Evolutionary conservation across 2,797 vertebrate genomes (phyloP), one percentile per base, ranked within the genome.

Genomic region (Pseudocheirus occidentalis): DNA sequence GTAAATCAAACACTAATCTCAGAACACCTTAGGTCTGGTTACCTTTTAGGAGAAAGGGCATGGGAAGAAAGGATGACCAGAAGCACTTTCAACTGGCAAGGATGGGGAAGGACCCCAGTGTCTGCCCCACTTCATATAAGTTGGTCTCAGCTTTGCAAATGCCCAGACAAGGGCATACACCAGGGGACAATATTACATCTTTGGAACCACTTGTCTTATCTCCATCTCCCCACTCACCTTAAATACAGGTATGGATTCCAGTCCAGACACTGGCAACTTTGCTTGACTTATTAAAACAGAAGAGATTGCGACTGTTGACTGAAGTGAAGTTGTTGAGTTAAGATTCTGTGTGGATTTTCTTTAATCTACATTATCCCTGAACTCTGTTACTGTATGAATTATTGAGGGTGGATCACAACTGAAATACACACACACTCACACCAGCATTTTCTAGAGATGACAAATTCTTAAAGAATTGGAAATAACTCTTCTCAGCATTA

Each of bases 61-160:
- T 92, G 55, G 6, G 7, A 18, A 93, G 66, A 57, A 73, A 91
- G 94, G 89, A 52, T 94, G 53, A 90, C 62, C 27, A 40, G n/a
- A 53, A 56, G 5, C 92, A 92, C 59, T 40, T n/a, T 40, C 92
- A 90, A 56, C n/a, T 91, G 90, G 31, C 53, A 55, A 81, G 90
- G 66, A 96, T 91, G 93, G 90, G 96, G 95, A 55, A n/a, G 13
- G 90, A 53, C 5, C 54, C 31, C 93, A 57, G 12, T 94, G 50
- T 94, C 90, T 62, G 18, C 27, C 55, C 6, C 40, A 95, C 87
- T 55, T 62, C 53, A 29, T 95, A 93, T 89, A 92, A 90, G 62
- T 95, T 93, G 94, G 57, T 94, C 96, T 97, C 62, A 91, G 87
- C 50, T 90, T 66, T 87, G 66, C 58, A 50, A 28, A 50, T n/a